Evolutionary conservation across 2,113 vertebrate species (phyloP).

Genomic region (Ochotona princeps): DNA sequence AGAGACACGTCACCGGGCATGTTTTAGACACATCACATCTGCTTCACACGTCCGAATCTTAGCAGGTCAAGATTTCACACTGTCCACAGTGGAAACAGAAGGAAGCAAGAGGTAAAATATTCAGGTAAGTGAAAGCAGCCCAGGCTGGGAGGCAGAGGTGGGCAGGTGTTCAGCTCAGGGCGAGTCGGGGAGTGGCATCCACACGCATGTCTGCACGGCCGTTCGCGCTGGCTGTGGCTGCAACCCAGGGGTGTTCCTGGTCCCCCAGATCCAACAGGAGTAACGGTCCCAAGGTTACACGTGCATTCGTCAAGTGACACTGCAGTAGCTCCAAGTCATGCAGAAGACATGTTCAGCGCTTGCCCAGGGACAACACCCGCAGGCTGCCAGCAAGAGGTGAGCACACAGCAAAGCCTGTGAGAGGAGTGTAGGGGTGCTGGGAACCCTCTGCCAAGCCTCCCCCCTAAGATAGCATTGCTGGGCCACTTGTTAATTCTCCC

Average conservation of each 20-base stretch:
- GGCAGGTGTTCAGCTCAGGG: background rate
- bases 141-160: background rate
- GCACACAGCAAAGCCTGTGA: too few species aligned
- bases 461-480: accelerated
- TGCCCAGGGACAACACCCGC: too few species aligned
- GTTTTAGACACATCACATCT: background rate
- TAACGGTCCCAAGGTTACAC: conserved; percentile 88
- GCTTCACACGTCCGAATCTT: background rate
- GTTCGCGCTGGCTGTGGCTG: background rate
- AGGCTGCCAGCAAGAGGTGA: too few species aligned
- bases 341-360: conserved; percentile 89
- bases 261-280: conserved; percentile 87
- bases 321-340: conserved; percentile 94
- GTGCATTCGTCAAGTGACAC: conserved; percentile 92
- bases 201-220: too few species aligned
- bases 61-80: background rate
- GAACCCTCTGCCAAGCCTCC: too few species aligned
- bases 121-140: background rate
- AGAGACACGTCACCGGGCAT: background rate
- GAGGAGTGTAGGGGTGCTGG: too few species aligned
- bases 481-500: background rate
- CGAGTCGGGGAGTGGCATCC: too few species aligned
- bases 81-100: background rate
- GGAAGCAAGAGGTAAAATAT: background rate
- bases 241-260: conserved; percentile 83